A percentile compares a stretch with the other conserved stretches of the same genome.
phyloP scores from a whole-genome alignment of 2,888 invertebrate genomes.

The Trissoscelio sp. region DNA sequence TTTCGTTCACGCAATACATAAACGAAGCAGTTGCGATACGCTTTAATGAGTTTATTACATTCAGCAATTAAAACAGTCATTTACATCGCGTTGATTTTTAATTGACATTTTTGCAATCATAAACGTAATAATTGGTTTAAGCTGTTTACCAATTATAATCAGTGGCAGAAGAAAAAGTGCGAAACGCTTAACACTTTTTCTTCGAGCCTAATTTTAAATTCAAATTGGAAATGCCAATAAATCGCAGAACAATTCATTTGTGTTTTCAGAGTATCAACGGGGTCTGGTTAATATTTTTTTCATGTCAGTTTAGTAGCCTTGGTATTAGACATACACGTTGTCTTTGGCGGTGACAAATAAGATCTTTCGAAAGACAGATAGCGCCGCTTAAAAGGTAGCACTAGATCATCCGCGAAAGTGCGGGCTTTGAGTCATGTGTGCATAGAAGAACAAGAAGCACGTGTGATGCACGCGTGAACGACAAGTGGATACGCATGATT shows the following conservation, averaged over 20 bases:
- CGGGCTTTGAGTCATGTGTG: background rate
- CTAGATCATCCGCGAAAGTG: slow-evolving; percentile 14
- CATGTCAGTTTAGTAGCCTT: background rate
- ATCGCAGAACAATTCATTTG: slow-evolving; percentile 14
- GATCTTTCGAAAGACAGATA: background rate
- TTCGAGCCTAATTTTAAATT: slow-evolving; percentile 19
- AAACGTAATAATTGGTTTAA: slow-evolving; percentile 37
- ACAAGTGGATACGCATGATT: slow-evolving; percentile 43
- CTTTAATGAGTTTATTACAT: slow-evolving; percentile 18
- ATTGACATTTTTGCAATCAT: slow-evolving; percentile 36
- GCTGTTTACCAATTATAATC: slow-evolving; percentile 40
- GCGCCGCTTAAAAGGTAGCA: slow-evolving; percentile 17
- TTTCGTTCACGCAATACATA: background rate
- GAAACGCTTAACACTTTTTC: slow-evolving; percentile 19
- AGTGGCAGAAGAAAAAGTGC: background rate
- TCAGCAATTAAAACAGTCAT: slow-evolving; percentile 36
- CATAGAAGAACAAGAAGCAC: slow-evolving; percentile 11
- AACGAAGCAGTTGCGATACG: slow-evolving; percentile 11
- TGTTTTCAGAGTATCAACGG: background rate
- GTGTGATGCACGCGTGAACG: slow-evolving; percentile 38
- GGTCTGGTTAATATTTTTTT: slow-evolving; percentile 5
- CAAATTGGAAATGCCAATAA: slow-evolving; percentile 7
- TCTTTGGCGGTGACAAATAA: background rate
- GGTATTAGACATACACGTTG: background rate
- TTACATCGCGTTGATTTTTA: slow-evolving; percentile 39